Evolutionary conservation across 1,140 invertebrate species (phyloP).

Genomic region (Catajapyx aquilonaris): DNA sequence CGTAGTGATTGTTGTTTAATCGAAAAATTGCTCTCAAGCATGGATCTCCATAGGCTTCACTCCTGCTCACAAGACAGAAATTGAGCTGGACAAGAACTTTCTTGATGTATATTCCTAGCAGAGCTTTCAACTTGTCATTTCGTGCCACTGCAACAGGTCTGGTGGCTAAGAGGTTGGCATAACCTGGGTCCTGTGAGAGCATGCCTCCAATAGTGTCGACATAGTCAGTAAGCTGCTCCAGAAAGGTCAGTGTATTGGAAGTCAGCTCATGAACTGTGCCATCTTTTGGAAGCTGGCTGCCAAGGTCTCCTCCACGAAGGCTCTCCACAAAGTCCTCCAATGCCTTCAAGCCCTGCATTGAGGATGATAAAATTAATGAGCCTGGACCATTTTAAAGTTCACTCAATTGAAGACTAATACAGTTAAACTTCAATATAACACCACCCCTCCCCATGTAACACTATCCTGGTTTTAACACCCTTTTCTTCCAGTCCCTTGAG

Average conservation of each 20-base stretch:
- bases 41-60: conserved; percentile 56
- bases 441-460: too few relatives aligned
- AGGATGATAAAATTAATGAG: conserved; percentile 1
- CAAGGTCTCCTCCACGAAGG: conserved; percentile 58
- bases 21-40: conserved; percentile 67
- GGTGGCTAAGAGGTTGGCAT: conserved; percentile 14
- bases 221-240: conserved; percentile 62
- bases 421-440: too few relatives aligned
- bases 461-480: too few relatives aligned
- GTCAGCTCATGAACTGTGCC: conserved; percentile 92
- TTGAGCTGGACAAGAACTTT: conserved; percentile 71
- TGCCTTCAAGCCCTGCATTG: conserved; percentile 52
- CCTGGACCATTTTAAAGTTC: too few relatives aligned
- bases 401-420: too few relatives aligned
- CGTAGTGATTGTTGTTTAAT: conserved; percentile 83
- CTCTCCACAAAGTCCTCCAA: conserved; percentile 85
- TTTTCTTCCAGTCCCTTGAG: too few relatives aligned
- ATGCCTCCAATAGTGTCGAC: conserved; percentile 47
- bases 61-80: conserved; percentile 59
- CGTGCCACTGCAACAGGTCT: too few relatives aligned
- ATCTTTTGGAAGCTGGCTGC: conserved; percentile 69
- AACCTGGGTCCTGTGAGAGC: conserved; percentile 30
- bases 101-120: conserved; percentile 57
- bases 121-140: conserved; percentile 30
- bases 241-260: conserved; percentile 73